A percentile compares a stretch with the other conserved stretches of the same genome.
These are phyloP conservation scores for Glyphotaelius pellucidus DNA, from an alignment of 2,888 invertebrate genomes.

Conservation along the genomic window DNA sequence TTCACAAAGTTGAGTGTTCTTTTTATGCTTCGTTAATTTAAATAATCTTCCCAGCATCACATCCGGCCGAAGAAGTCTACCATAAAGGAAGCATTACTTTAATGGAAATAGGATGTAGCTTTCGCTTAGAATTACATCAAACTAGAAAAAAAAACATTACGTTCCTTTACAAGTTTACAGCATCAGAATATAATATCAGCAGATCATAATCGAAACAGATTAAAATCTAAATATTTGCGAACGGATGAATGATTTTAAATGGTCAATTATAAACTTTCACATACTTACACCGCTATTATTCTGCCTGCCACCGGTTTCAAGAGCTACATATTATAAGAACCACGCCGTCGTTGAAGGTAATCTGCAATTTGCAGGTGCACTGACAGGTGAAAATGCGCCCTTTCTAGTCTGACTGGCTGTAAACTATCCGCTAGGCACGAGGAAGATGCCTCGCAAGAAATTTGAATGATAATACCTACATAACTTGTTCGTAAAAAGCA, in stretches of 20 bases:
- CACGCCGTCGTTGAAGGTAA: not conserved
- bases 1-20: not conserved
- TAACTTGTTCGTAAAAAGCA: not conserved
- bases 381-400: not conserved
- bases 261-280: not conserved
- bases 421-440: not conserved
- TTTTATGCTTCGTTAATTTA: not conserved
- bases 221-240: not conserved
- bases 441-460: not conserved
- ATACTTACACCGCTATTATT: not conserved
- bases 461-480: not conserved
- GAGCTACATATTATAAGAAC: not conserved
- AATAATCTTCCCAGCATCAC: slow-evolving; percentile 1
- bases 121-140: not conserved
- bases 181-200: not conserved
- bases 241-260: slow-evolving; percentile 2
- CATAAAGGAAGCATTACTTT: not conserved
- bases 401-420: not conserved
- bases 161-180: not conserved
- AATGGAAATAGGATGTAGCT: slow-evolving; percentile 2
- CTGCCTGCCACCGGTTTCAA: not conserved
- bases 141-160: not conserved
- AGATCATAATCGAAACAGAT: not conserved
- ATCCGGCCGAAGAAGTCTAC: slow-evolving; percentile 12
- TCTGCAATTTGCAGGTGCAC: not conserved